A percentile compares a stretch with the other conserved stretches of the same genome.
Evolutionary conservation across 1,140 invertebrate genomes (phyloP).

Genomic region (Aphelenchoides fujianensis): DNA sequence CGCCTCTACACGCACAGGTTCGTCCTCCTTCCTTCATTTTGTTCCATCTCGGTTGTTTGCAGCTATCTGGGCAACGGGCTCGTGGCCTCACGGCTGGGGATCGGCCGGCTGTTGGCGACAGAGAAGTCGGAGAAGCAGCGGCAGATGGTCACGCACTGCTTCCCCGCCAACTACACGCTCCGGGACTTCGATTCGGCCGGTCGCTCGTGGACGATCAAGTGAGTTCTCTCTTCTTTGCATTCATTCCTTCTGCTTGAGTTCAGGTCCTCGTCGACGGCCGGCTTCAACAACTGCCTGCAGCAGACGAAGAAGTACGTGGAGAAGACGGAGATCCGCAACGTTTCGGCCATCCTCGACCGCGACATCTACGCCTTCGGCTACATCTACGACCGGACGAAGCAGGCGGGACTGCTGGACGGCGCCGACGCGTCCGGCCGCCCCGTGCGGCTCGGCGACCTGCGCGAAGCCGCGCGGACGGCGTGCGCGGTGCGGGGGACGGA

Average conservation of each 20-base stretch:
- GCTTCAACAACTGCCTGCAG: conserved; percentile 54
- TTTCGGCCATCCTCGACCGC: conserved; percentile 68
- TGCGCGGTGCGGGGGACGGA: conserved; percentile 68
- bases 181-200: conserved; percentile 58
- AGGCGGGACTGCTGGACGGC: conserved; percentile 73
- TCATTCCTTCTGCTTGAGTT: too few relatives aligned
- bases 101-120: conserved; percentile 40
- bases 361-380: conserved; percentile 78
- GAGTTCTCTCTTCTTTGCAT: too few relatives aligned
- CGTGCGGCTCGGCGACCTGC: conserved; percentile 16
- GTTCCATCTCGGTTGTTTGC: too few relatives aligned
- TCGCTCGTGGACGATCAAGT: conserved; percentile 50
- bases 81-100: conserved; percentile 77
- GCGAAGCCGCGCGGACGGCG: conserved; percentile 17
- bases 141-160: conserved; percentile 52
- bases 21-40: too few relatives aligned
- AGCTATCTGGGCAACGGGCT: conserved; percentile 85
- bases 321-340: conserved; percentile 68
- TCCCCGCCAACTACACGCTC: conserved; percentile 46
- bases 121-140: not conserved
- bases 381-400: conserved; percentile 83
- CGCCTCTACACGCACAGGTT: conserved; percentile 75
- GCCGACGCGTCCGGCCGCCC: too few relatives aligned
- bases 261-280: conserved; percentile 36
- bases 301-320: conserved; percentile 62